Evolutionary conservation across 2,113 vertebrate species (phyloP), one percentile per base, ranked within the genome.

Genomic region (Carassius carassius): DNA sequence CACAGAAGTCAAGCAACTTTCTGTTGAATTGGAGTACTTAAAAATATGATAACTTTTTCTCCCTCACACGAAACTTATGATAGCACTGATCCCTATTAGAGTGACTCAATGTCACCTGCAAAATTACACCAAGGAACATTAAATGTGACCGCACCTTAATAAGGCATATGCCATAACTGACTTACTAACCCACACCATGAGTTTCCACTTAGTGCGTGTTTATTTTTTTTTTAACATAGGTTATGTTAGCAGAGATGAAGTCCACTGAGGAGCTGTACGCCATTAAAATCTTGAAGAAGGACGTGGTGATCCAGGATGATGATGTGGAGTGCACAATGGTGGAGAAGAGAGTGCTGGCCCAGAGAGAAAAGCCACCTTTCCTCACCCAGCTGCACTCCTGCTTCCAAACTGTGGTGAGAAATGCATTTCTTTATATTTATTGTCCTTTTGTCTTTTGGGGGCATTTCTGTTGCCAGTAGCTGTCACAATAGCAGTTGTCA

Each of bases 251-350:
- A 0, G 98, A 99, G 91, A 96, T 96, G 94, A 99, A 98, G 89
- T 97, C 96, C 0, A 95, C 96, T 0, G 97, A 98, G 83, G 97
- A 99, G 86, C 96, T 99, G 58, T 99, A 96, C 0, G 98, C 98
- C 44, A 92, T 99, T 91, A 99, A 99, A 91, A 99, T 99, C 90
- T 92, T 99, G 87, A 99, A 99, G 88, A 99, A 99, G 87, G 98
- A 99, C 0, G 98, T 99, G n/a, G 98, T 99, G 90, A 99, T 99
- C 90, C 98, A 99, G 91, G 98, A 99, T 0, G 98, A 99, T 0
- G 98, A 99, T 0, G 97, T 99, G 4, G 98, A 99, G 85, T 99
- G 98, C 84, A 99, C 98, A 14, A 99, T 99, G 98, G 96, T 99
- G 83, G 98, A 99, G 83, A 99, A 99, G 88, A 92, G 98, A n/a